Evolutionary conservation across 2,797 vertebrate genomes (phyloP).

Genomic region (Alosa sapidissima): DNA sequence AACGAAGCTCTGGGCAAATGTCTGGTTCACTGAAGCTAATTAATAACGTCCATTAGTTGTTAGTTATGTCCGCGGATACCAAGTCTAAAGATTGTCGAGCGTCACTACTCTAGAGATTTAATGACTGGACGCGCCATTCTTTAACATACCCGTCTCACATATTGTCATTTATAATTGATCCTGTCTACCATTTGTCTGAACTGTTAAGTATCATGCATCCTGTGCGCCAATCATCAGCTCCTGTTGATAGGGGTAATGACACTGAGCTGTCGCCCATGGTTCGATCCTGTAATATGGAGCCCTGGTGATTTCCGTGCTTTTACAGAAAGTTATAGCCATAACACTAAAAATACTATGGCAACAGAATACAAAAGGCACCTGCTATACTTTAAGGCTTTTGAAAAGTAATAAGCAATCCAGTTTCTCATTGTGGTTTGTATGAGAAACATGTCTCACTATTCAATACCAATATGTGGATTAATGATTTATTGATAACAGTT

Average conservation of each 20-base stretch:
- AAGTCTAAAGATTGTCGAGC: background rate
- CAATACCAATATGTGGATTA: constrained; percentile 10
- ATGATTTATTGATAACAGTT: constrained; percentile 11
- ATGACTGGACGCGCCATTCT: background rate
- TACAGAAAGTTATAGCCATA: background rate
- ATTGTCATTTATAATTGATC: constrained; percentile 43
- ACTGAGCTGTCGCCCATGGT: background rate
- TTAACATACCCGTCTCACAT: background rate
- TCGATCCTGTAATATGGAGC: background rate
- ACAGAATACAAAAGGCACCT: background rate
- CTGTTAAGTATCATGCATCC: constrained; percentile 34
- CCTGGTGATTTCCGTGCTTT: constrained; percentile 19
- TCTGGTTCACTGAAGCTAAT: background rate
- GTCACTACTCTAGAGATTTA: background rate
- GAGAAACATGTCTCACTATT: background rate
- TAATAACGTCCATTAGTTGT: background rate
- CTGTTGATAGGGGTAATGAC: background rate
- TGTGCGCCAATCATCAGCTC: background rate
- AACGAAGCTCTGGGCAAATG: background rate
- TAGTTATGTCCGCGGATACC: background rate
- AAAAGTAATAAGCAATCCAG: background rate
- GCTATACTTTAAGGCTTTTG: background rate
- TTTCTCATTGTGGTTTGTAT: background rate
- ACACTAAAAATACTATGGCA: background rate
- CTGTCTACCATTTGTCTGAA: constrained; percentile 32